Conservation (phyloP, 2,113 vertebrate species). For the Sylvietta virens region DNA sequence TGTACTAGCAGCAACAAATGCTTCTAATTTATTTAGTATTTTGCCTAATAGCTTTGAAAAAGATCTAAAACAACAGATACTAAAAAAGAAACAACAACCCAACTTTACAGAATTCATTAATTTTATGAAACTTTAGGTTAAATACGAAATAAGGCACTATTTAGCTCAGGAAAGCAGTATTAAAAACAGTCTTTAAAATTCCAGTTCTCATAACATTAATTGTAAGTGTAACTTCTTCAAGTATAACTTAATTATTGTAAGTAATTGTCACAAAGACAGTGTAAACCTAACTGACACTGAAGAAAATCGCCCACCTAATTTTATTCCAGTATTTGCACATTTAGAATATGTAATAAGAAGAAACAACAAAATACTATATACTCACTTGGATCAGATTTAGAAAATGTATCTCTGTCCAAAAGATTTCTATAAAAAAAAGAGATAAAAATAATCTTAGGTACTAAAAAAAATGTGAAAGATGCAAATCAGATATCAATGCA, state of each 20-base stretch:
- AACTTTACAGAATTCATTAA: not conserved
- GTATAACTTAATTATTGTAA: not conserved
- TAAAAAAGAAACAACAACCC: not conserved
- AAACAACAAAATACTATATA: constrained; percentile 51
- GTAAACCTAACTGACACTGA: not conserved
- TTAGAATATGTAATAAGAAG: not conserved
- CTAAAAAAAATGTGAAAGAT: not conserved
- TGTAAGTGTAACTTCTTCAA: not conserved
- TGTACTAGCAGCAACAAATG: not conserved
- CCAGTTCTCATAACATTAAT: not conserved
- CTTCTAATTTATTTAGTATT: not conserved
- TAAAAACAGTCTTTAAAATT: not conserved
- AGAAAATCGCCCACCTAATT: not conserved
- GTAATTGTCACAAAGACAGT: not conserved
- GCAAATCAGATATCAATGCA: not conserved
- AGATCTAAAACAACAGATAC: not conserved
- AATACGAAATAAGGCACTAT: not conserved
- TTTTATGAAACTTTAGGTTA: not conserved
- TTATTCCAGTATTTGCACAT: not conserved
- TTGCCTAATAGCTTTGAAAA: not conserved
- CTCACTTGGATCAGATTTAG: constrained; percentile 95
- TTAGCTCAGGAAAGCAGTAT: not conserved
- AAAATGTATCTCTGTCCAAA: constrained; percentile 95
- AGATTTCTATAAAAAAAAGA: constrained; percentile 71
- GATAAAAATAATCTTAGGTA: not conserved